Evolutionary conservation across 2,797 vertebrate genomes (phyloP).

Genomic region (Enteromius afrohamiltoni): DNA sequence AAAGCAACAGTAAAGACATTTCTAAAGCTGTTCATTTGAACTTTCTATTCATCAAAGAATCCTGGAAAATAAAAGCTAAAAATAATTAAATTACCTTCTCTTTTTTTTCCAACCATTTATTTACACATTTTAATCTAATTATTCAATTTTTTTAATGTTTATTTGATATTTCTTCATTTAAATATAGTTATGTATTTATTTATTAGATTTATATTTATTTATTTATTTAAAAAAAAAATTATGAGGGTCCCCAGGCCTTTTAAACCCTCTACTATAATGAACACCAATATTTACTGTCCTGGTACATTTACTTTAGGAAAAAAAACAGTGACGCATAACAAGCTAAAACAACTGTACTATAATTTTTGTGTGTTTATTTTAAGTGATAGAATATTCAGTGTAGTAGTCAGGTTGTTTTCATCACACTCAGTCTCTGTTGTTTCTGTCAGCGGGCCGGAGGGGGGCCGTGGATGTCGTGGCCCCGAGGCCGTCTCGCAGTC

Average conservation of each 20-base stretch:
- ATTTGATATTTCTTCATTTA: neutral
- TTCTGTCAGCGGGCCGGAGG: conserved; percentile 1
- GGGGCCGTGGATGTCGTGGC: neutral
- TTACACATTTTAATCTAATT: neutral
- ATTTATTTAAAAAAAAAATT: too few relatives aligned
- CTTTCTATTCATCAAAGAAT: neutral
- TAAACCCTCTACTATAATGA: too few relatives aligned
- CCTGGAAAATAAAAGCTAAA: neutral
- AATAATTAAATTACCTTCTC: neutral
- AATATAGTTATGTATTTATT: neutral
- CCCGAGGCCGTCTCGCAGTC: neutral
- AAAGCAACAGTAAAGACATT: neutral
- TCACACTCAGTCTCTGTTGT: neutral
- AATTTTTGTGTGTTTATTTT: neutral
- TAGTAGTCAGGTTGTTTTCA: neutral
- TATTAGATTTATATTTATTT: neutral
- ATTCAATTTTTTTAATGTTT: neutral
- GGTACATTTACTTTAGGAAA: neutral
- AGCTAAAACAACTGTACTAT: neutral
- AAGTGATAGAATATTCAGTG: neutral
- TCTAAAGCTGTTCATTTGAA: neutral
- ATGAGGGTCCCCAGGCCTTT: too few relatives aligned
- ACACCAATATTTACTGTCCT: neutral
- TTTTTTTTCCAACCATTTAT: neutral
- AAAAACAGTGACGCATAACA: neutral